Base-by-base conservation (phyloP, 2,797 vertebrate species). In the Sparidentex hasta region DNA sequence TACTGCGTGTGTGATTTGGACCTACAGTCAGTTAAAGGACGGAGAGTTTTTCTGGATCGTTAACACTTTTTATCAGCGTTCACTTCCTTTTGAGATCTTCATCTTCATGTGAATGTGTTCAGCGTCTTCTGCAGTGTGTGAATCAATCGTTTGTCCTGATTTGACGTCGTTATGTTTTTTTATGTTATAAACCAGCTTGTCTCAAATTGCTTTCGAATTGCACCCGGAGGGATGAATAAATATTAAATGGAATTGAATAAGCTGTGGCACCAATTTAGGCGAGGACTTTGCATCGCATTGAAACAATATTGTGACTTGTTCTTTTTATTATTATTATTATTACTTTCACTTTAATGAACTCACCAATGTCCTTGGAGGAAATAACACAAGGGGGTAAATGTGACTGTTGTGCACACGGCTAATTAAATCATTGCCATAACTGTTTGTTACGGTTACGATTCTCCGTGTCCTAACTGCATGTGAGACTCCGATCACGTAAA, bases 161-260 rank as follows among this genome's bases (percentile, higher is more conserved):
- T 77, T 77, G 65, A 54, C 46, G 54, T 50, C 65, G 9, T 76
- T 67, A 43, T 64, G 25, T 65, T 63, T 33, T 33, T 25, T 25
- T 25, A 33, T 33, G 29, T 33, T 63, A 38, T 56, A 57, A 58
- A 75, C n/a, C 62, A 52, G 64, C 21, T 65, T 63, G 44, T 25
- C 14, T 63, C 16, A 46, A 52, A 63, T 58, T 55, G 43, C 48
- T 12, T 33, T 74, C 5, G 47, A 59, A 70, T 62, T 68, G 44
- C 50, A n/a, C 55, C 79, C 65, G 3, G n/a, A 73, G 72, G 72
- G 59, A 64, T 73, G 52, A 77, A 65, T 54, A 38, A 1, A 64
- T 46, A 50, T 46, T 7, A 4, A 27, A 33, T 58, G 16, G 14
- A 56, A 50, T 11, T 46, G 11, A 65, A 64, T 55, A 43, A 68